Evolutionary conservation across 2,797 vertebrate genomes (phyloP), one percentile per base, ranked within the genome.

Genomic region (Sarcophilus harrisii): DNA sequence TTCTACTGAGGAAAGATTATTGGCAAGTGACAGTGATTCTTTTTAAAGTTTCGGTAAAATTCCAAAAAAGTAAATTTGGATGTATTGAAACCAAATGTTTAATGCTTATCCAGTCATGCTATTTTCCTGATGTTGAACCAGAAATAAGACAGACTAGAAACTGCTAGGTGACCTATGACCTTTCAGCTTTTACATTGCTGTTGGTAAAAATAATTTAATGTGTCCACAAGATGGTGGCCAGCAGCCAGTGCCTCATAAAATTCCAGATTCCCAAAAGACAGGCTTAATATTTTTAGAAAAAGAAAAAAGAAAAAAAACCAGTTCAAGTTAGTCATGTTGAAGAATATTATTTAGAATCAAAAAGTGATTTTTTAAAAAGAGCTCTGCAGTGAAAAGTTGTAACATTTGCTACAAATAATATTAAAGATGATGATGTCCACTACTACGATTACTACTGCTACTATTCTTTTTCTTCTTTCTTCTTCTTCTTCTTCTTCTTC

Each of bases 81-180:
- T 90, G 21, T 62, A 38, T 92, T 92, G 94, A 62, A 24, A 73
- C 57, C 10, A 59, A 89, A 91, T 91, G 49, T 81, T 66, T 96
- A 62, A 52, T 49, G 32, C 58, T 38, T 94, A 91, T 58, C 55
- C 60, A 58, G 55, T 9, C 14, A 66, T 8, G n/a, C 30, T 12
- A 57, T 30, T 52, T 91, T 38, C 29, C 4, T 90, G 90, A 5
- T 92, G 24, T 58, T 91, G 58, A 73, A 45, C 5, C 91, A 91
- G 94, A 94, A 90, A 95, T 92, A 81, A 94, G 52, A 60, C 62
- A 91, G 93, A 90, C 24, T 32, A 93, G 62, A 93, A 92, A 57
- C n/a, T 90, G 2, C 5, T 9, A 38, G 87, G 45, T 60, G 93
- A 81, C 91, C 90, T 94, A 90, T 94, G 29, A 57, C 49, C 21